Conservation (phyloP, 2,888 invertebrate species). For the Acrobasis consociella region DNA sequence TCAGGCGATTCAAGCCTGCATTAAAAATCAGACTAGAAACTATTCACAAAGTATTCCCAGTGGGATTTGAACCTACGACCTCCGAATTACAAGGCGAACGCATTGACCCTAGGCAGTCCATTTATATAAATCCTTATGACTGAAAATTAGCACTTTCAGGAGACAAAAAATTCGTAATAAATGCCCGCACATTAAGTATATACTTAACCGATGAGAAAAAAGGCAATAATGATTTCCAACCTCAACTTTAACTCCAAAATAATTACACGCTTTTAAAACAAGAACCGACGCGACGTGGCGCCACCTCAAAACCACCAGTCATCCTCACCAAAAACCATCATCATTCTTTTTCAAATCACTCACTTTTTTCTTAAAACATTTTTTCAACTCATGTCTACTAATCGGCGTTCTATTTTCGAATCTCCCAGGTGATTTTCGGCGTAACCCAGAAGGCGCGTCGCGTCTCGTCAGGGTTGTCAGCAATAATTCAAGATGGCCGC, state of each 20-base stretch:
- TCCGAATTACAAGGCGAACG: too few relatives aligned
- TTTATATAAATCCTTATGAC: too few relatives aligned
- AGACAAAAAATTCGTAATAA: background rate
- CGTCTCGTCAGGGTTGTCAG: conserved; percentile 50
- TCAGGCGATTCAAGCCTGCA: too few relatives aligned
- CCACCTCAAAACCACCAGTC: conserved; percentile 21
- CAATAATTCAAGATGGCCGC: conserved; percentile 60
- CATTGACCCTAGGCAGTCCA: too few relatives aligned
- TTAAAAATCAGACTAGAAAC: too few relatives aligned
- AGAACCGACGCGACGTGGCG: conserved; percentile 10
- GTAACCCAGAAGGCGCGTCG: conserved; percentile 52
- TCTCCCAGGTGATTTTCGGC: conserved; percentile 37
- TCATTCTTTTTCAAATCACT: conserved; percentile 12
- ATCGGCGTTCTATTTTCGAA: conserved; percentile 20
- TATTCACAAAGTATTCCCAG: too few relatives aligned
- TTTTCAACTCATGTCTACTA: conserved; percentile 13
- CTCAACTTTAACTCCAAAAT: conserved; percentile 17
- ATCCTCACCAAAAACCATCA: conserved; percentile 9
- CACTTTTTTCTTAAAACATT: conserved; percentile 1
- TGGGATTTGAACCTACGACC: too few relatives aligned
- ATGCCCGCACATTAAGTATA: too few relatives aligned
- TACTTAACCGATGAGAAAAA: background rate
- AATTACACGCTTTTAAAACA: conserved; percentile 23
- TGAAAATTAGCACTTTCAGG: too few relatives aligned
- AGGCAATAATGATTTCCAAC: background rate